Conservation (phyloP, 23 tunicate genomes). For the Trididemnum nubilum region DNA sequence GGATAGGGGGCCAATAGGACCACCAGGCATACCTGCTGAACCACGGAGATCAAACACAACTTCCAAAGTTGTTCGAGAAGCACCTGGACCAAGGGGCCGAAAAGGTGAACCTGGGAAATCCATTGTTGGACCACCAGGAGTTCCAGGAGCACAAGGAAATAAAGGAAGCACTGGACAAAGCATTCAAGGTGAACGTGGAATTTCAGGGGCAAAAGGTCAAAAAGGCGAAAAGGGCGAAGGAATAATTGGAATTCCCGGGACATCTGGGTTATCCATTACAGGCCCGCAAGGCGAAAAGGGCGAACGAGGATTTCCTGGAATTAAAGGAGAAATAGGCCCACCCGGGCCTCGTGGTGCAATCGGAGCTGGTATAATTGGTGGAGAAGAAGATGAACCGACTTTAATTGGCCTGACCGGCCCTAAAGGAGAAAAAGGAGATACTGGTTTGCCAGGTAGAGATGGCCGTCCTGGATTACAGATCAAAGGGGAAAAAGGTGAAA, state of each 20-base stretch:
- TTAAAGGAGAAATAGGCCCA: slow-evolving; percentile 59
- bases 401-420: slow-evolving; percentile 42
- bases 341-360: slow-evolving; percentile 36
- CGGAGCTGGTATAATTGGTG: background rate
- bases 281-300: slow-evolving; percentile 72
- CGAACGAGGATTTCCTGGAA: slow-evolving; percentile 59
- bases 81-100: slow-evolving; percentile 60
- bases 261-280: background rate
- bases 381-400: slow-evolving; percentile 8
- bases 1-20: slow-evolving; percentile 68
- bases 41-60: slow-evolving; percentile 48
- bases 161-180: slow-evolving; percentile 58
- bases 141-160: slow-evolving; percentile 40
- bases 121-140: slow-evolving; percentile 30
- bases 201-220: background rate
- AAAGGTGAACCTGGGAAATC: slow-evolving; percentile 51
- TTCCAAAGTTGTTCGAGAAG: slow-evolving; percentile 57
- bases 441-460: slow-evolving; percentile 30
- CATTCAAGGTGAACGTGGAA: slow-evolving; percentile 39
- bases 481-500: slow-evolving; percentile 48
- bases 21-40: slow-evolving; percentile 55
- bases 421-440: slow-evolving; percentile 36
- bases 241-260: too few relatives aligned
- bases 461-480: slow-evolving; percentile 5
- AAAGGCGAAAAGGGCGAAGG: too few relatives aligned